A percentile compares a stretch with the other conserved stretches of the same genome.
phyloP scores from a whole-genome alignment of 2,888 invertebrate genomes.

The Torymus auratus region DNA sequence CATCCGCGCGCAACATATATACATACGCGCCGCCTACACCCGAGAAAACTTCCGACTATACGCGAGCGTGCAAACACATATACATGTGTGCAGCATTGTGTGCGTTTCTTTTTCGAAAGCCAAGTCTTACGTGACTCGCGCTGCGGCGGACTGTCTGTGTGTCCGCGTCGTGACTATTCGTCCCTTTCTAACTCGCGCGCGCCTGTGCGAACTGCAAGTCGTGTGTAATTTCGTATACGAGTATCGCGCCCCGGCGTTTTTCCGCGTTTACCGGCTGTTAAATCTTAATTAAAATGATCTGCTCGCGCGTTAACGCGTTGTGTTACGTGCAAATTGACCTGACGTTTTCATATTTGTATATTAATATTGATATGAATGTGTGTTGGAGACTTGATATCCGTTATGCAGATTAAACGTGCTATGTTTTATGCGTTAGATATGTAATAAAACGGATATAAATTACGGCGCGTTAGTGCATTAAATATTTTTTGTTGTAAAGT shows the following conservation, averaged over 20 bases:
- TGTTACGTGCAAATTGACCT: slow-evolving; percentile 11
- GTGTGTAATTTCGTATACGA: no score
- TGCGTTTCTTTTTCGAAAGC: slow-evolving; percentile 29
- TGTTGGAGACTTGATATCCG: not conserved
- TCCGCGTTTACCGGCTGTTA: not conserved
- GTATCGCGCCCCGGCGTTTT: no score
- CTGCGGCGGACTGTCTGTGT: not conserved
- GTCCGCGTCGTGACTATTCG: not conserved
- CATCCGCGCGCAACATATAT: not conserved
- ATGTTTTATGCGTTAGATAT: no score
- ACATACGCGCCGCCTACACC: not conserved
- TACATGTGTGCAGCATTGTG: slow-evolving; percentile 5
- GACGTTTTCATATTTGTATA: not conserved
- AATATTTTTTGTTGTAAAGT: no score
- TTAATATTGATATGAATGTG: not conserved
- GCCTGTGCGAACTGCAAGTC: no score
- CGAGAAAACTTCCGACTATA: no score
- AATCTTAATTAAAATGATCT: slow-evolving; percentile 8
- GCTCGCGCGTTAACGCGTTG: not conserved
- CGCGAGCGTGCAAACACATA: no score
- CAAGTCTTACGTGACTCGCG: not conserved
- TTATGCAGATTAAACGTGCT: no score
- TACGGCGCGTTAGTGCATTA: no score
- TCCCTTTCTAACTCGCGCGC: not conserved
- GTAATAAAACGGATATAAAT: no score